Evolutionary conservation across 2,888 invertebrate genomes (phyloP).

Genomic region (Endotricha flammealis): DNA sequence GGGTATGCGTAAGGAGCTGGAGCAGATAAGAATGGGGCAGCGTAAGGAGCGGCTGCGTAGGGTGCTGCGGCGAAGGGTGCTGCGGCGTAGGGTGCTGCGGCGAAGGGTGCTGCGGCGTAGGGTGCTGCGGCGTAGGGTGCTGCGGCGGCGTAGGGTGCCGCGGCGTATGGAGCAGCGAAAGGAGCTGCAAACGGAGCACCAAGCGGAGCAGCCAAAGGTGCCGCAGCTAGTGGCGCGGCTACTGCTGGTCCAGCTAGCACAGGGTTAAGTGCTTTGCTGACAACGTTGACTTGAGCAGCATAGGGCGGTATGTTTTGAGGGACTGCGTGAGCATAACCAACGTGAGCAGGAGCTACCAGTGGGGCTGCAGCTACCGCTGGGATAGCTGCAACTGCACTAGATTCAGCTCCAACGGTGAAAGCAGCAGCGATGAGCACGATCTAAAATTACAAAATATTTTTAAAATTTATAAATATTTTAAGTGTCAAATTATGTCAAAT

Average conservation of each 20-base stretch:
- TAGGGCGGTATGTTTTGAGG: constrained; percentile 81
- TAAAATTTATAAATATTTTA: constrained; percentile 1
- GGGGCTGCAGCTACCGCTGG: constrained; percentile 54
- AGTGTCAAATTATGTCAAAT: constrained; percentile 2
- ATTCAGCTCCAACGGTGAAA: constrained; percentile 50
- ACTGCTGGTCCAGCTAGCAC: constrained; percentile 49
- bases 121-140: constrained; percentile 19
- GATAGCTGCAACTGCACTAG: constrained; percentile 53
- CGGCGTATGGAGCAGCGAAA: constrained; percentile 16
- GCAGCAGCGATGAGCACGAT: constrained; percentile 66
- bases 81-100: constrained; percentile 31
- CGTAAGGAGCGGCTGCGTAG: constrained; percentile 14
- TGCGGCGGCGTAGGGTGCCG: constrained; percentile 22
- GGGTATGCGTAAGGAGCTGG: constrained; percentile 16
- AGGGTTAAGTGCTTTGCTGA: constrained; percentile 60
- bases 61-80: constrained; percentile 31
- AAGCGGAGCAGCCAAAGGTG: constrained; percentile 29
- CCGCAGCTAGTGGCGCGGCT: constrained; percentile 35
- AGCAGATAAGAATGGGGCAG: constrained; percentile 21
- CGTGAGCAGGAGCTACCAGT: constrained; percentile 72
- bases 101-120: constrained; percentile 23
- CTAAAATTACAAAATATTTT: constrained; percentile 34
- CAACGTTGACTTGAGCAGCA: constrained; percentile 79
- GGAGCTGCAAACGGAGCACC: constrained; percentile 27
- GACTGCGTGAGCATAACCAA: constrained; percentile 77